Base-by-base conservation (phyloP, 2,797 vertebrate species). In the Chrosomus eos region DNA sequence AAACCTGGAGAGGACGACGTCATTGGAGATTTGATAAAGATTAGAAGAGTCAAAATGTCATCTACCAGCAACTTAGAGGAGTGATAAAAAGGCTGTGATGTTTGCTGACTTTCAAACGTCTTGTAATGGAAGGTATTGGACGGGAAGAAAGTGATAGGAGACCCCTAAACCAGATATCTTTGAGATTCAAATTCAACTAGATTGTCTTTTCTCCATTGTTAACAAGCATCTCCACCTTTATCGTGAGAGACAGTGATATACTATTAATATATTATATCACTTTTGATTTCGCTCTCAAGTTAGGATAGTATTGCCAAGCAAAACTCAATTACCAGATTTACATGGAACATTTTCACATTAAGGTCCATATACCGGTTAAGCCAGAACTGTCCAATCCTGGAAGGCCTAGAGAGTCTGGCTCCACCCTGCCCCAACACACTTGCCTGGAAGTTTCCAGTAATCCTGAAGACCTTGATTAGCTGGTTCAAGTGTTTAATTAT, bases 11-110 rank as follows among this genome's bases (percentile, higher is more conserved):
- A 79, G 36, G 9, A 55, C 48, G 60, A 68, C 11, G 2, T 55
- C 58, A 68, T n/a, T 36, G 36, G 11, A 64, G 33, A 77, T 76
- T 55, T 68, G 33, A 67, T 55, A n/a, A 68, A 58, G 48, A 77
- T 51, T 40, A 77, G 36, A 55, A 48, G 28, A 53, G 73, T 55
- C 62, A 76, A 68, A 68, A 68, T n/a, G 48, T 58, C 48, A 83
- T 77, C 13, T 26, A 28, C 62, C 64, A 83, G 48, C 45, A 55
- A 16, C 60, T 51, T 38, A 28, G 11, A 51, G 14, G 23, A 23
- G 40, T 48, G 18, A 48, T 33, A 31, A 79, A 70, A 48, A 66
- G 6, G 18, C n/a, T 66, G 5, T 23, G 40, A 66, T 66, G 28
- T 74, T 51, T 74, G 55, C 75, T 62, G 36, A 77, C 55, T 43